Conservation (phyloP, 1,140 invertebrate species). For the Telenomus remus region DNA sequence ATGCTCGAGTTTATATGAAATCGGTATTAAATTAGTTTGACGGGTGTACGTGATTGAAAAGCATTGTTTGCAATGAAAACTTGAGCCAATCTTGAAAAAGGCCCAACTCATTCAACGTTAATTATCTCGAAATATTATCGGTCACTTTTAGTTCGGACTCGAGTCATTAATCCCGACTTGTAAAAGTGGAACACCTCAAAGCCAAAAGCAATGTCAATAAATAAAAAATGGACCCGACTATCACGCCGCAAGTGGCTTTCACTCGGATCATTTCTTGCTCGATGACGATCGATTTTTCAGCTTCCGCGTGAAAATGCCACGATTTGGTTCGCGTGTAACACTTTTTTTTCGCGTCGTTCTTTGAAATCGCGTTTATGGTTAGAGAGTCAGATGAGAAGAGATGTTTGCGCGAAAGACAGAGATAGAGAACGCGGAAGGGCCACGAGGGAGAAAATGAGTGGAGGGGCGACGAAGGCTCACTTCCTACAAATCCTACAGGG, state of each 20-base stretch:
- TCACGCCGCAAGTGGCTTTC: not conserved
- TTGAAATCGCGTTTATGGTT: slow-evolving; percentile 11
- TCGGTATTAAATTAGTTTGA: too few species aligned
- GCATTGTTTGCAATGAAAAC: slow-evolving; percentile 6
- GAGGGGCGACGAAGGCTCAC: slow-evolving; percentile 46
- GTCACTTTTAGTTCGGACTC: slow-evolving; percentile 12
- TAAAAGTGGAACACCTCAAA: slow-evolving; percentile 34
- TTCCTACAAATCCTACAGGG: slow-evolving; percentile 71
- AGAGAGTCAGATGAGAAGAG: slow-evolving; percentile 7
- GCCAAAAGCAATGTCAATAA: slow-evolving; percentile 10
- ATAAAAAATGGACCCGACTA: too few species aligned
- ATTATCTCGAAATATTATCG: slow-evolving; percentile 24
- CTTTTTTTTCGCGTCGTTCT: slow-evolving; percentile 1
- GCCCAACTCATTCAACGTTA: slow-evolving; percentile 27
- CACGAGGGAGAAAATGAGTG: slow-evolving; percentile 6
- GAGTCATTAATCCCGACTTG: slow-evolving; percentile 19
- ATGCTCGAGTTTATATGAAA: too few species aligned
- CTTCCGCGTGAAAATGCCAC: not conserved
- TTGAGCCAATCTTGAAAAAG: slow-evolving; percentile 6
- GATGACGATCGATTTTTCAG: not conserved
- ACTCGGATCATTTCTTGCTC: not conserved
- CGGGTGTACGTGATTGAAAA: not conserved
- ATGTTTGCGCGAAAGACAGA: slow-evolving; percentile 22
- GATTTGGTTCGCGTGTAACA: not conserved
- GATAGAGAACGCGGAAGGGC: slow-evolving; percentile 25